Evolutionary conservation across 2,888 invertebrate genomes (phyloP).

Genomic region (Hecatera dysodea): DNA sequence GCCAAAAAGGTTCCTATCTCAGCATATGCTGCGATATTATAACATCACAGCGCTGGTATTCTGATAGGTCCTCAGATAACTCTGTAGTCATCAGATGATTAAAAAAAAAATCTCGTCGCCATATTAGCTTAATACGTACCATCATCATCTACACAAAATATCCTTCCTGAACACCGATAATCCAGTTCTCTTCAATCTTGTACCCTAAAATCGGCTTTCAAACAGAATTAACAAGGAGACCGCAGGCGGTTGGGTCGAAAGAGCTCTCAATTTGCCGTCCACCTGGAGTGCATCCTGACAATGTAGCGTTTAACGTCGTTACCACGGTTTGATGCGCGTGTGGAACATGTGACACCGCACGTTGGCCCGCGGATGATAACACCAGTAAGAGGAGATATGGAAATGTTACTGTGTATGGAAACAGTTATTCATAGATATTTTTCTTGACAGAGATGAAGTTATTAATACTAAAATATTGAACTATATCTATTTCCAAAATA

Average conservation of each 20-base stretch:
- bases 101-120: too few species aligned
- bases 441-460: not conserved
- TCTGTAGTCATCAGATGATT: too few species aligned
- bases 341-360: slow-evolving; percentile 53
- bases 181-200: slow-evolving; percentile 21
- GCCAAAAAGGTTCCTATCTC: too few species aligned
- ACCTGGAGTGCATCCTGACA: slow-evolving; percentile 69
- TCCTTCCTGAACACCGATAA: slow-evolving; percentile 16
- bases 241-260: slow-evolving; percentile 64
- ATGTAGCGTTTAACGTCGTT: slow-evolving; percentile 75
- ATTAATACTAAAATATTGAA: not conserved
- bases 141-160: not conserved
- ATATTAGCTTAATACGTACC: not conserved
- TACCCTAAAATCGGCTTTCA: slow-evolving; percentile 49
- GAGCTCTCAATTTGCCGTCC: slow-evolving; percentile 76
- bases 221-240: slow-evolving; percentile 63
- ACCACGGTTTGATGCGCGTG: slow-evolving; percentile 71
- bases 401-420: slow-evolving; percentile 16
- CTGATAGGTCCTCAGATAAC: too few species aligned
- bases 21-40: too few species aligned
- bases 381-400: not conserved
- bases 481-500: too few species aligned
- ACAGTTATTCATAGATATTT: not conserved
- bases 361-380: slow-evolving; percentile 8
- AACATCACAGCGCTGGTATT: too few species aligned